phyloP scores from a whole-genome alignment of 37 sponge, comb jelly and placozoan species.

The Ephydatia muelleri region DNA sequence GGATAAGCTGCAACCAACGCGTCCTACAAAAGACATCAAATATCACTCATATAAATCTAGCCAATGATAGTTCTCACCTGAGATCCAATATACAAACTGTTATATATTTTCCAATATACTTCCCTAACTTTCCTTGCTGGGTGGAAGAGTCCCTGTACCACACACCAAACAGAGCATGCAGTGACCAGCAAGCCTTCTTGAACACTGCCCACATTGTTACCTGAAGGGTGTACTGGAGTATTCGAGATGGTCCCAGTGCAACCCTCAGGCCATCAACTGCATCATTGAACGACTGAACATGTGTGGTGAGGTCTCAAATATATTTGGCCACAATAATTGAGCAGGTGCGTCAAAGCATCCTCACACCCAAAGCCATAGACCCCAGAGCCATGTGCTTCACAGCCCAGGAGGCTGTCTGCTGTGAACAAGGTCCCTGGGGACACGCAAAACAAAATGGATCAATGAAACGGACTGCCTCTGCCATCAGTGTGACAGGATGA shows the following conservation, averaged over 20 bases:
- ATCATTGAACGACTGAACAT: conserved; percentile 92
- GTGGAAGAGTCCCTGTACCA: conserved; percentile 94
- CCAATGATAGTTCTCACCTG: conserved; percentile 52
- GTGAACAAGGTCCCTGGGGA: conserved; percentile 91
- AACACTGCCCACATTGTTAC: conserved; percentile 8
- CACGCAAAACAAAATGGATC: too few species aligned
- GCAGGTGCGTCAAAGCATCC: conserved; percentile 90
- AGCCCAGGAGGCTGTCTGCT: conserved; percentile 94
- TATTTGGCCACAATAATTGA: conserved; percentile 98
- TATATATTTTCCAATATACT: conserved; percentile 98
- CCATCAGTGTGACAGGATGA: too few species aligned
- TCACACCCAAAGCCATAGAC: conserved; percentile 98
- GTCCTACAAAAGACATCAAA: conserved; percentile 58
- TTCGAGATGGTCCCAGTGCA: conserved; percentile 82
- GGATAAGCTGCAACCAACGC: conserved; percentile 85
- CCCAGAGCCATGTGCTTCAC: conserved; percentile 99
- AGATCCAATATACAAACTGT: conserved; percentile 92
- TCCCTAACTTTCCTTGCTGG: conserved; percentile 94
- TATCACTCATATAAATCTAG: not conserved
- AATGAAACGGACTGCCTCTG: too few species aligned
- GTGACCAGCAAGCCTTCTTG: too few species aligned
- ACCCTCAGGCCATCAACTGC: conserved; percentile 90
- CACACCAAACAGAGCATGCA: not conserved
- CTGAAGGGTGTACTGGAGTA: conserved; percentile 91
- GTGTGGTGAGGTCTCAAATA: conserved; percentile 96